Evolutionary conservation across 1,140 invertebrate genomes (phyloP), one percentile per base, ranked within the genome.

Genomic region (Atta colombica): DNA sequence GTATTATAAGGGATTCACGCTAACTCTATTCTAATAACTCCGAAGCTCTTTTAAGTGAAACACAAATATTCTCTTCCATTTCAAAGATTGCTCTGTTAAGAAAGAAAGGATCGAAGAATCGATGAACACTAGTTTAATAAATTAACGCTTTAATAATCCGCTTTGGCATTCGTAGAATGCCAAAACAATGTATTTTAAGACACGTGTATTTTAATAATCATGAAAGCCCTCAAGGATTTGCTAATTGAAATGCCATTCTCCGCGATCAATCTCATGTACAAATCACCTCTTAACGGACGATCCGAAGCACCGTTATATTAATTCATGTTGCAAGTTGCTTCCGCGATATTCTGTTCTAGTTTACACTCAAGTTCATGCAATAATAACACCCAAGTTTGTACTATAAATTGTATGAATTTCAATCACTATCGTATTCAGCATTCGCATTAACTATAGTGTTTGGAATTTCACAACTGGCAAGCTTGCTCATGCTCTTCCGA

Each of bases 381-480:
- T 28, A 74, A 74, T 61, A 58, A 72, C 60, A 28, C 1, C 31
- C 35, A 60, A 31, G 28, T 58, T 61, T 74, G 28, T 21, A n/a
- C 45, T 12, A 16, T 74, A 82, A 82, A 74, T 68, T 82, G 51
- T 28, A 53, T 21, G 51, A 71, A 55, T 81, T 58, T 81, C 65
- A 39, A 39, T 69, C 35, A 51, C 68, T n/a, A 8, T 39, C 21
- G 31, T n/a, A 81, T n/a, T 53, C 65, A 39, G 18, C 31, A 45
- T 28, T 60, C 53, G 39, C 39, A 39, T 78, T 66, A 66, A 16
- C 14, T n/a, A 35, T 35, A 10, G 21, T 14, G n/a, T 35, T n/a
- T 39, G n/a, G 12, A 53, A 12, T 39, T 35, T 53, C 39, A 21
- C 16, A 60, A 16, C 35, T 31, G 35, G 21, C 45, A 65, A 45